Conservation (phyloP, 2,113 vertebrate genomes). For the Grus americana region DNA sequence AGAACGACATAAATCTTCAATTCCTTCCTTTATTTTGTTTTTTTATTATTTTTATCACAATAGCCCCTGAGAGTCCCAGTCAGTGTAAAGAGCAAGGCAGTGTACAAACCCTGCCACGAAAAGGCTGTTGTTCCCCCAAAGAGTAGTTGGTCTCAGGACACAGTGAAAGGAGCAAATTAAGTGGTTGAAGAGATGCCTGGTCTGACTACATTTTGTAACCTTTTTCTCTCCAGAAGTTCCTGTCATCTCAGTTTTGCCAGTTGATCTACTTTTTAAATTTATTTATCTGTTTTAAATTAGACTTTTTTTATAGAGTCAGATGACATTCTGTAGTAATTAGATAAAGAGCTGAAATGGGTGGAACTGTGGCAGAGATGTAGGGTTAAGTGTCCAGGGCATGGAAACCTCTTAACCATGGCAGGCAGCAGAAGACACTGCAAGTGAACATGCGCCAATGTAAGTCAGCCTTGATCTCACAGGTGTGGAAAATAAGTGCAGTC, state of each 20-base stretch:
- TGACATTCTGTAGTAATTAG: not conserved
- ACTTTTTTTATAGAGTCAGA: not conserved
- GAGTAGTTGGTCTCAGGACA: not conserved
- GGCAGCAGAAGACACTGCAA: not conserved
- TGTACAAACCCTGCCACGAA: not conserved
- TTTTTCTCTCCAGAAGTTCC: not conserved
- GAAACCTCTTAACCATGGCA: not conserved
- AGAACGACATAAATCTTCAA: not conserved
- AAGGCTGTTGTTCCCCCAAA: not conserved
- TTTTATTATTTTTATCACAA: not conserved
- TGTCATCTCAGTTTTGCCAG: not conserved
- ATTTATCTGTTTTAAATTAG: not conserved
- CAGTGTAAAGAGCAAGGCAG: not conserved
- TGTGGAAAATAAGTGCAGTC: not conserved
- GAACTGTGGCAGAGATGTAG: not conserved
- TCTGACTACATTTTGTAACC: not conserved
- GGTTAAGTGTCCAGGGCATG: not conserved
- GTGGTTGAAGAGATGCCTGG: not conserved
- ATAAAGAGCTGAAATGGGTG: not conserved
- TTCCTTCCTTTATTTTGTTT: not conserved
- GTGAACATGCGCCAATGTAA: not conserved
- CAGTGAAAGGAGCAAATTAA: not conserved
- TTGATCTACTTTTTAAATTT: not conserved
- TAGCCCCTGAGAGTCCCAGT: not conserved
- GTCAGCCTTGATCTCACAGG: not conserved